Evolutionary conservation across 92 coral and sea anemone genomes (phyloP), one percentile per base, ranked within the genome.

Genomic region (Phenganax subtilis): DNA sequence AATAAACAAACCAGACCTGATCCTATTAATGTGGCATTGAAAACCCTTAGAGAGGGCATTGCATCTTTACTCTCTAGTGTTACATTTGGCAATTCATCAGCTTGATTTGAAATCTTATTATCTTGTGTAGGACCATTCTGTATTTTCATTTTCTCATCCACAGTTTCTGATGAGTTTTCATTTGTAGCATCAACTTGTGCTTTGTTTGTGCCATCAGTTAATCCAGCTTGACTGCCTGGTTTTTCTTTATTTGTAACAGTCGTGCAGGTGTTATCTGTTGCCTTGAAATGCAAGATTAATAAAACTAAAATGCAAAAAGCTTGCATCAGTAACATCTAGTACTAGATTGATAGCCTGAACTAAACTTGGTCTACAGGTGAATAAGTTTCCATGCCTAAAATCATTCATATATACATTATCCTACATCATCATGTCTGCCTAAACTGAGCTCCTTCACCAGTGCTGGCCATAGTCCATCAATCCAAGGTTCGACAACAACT

Each of bases 401-500:
- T 37, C 47, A 37, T 37, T 37, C 5, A 37, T 5, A 37, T 37
- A 1, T 1, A 37, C 5, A 37, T 1, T 37, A 37, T 1, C 47
- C 47, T 37, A 37, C 47, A 37, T 37, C 73, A 3, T 30, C 31
- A 74, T 84, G 85, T 61, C 75, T 15, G 20, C 54, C 68, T 14
- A 86, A 68, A 17, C 89, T 91, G 58, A 92, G 65, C 53, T 86
- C 87, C 53, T 72, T 83, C 71, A 75, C 80, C 29, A 94, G 60
- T n/a, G 90, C 90, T 16, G 80, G 84, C 98, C 98, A 94, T 3
- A 94, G 87, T 0, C 94, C 96, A 70, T 94, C 97, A 7, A 94
- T 92, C 98, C 98, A 94, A 15, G 98, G 98, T 62, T 94, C 98
- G 12, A 92, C 98, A 2, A 89, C 94, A 51, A 94, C 60, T 76